phyloP scores from a whole-genome alignment of 2,888 invertebrate genomes.

The Dilophus febrilis region DNA sequence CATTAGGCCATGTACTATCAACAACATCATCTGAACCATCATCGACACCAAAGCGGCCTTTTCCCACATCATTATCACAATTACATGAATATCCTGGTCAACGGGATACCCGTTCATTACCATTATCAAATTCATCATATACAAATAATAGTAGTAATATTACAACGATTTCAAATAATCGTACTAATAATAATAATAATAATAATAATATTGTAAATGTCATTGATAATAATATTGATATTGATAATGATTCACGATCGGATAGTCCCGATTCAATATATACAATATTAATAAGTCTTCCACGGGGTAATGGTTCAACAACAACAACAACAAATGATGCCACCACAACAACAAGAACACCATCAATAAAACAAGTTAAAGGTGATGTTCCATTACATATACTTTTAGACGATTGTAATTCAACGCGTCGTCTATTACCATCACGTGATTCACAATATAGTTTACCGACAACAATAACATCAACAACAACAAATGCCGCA shows the following conservation, averaged over 20 bases:
- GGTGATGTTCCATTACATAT: constrained; percentile 40
- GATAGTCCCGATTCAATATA: constrained; percentile 66
- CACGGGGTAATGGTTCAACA: constrained; percentile 39
- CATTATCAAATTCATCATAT: constrained; percentile 18
- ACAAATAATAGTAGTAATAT: constrained; percentile 38
- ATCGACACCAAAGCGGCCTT: constrained; percentile 31
- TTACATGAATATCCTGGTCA: constrained; percentile 26
- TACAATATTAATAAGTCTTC: constrained; percentile 80
- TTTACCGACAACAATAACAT: too few species aligned
- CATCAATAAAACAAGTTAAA: constrained; percentile 79
- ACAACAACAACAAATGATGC: constrained; percentile 37
- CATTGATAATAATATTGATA: too few species aligned
- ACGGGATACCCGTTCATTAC: constrained; percentile 45
- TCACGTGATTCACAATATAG: constrained; percentile 36
- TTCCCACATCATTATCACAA: constrained; percentile 29
- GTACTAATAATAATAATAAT: too few species aligned
- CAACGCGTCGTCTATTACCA: constrained; percentile 31
- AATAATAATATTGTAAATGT: too few species aligned
- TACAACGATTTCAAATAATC: too few species aligned
- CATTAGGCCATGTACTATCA: constrained; percentile 34
- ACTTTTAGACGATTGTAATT: too few species aligned
- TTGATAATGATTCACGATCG: constrained; percentile 39
- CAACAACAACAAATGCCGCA: too few species aligned
- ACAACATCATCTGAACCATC: constrained; percentile 29
- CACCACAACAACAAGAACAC: constrained; percentile 39